These are phyloP conservation scores for Helicoverpa armigera DNA, from an alignment of 1,140 invertebrate genomes.

Conservation along the genomic window DNA sequence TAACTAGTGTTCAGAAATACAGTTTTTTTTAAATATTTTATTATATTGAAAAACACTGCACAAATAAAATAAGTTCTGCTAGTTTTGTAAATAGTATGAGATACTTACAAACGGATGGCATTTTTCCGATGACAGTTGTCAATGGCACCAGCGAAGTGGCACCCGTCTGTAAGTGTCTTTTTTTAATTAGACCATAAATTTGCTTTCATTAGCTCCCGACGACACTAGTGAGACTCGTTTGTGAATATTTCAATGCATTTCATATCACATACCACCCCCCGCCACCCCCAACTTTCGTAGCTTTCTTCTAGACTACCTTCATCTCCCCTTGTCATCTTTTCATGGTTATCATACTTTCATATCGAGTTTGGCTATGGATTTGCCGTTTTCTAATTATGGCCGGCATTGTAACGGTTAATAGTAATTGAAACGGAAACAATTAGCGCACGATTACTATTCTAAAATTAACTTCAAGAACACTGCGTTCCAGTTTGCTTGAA, in stretches of 20 bases:
- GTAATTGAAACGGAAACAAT: no score
- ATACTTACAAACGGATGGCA: no score
- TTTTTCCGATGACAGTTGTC: no score
- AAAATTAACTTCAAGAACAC: no score
- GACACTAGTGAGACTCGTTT: not conserved
- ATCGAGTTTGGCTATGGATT: not conserved
- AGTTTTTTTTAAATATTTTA: no score
- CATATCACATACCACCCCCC: not conserved
- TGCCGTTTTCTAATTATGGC: not conserved
- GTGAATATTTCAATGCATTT: not conserved
- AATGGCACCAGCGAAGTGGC: not conserved
- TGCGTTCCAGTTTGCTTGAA: no score
- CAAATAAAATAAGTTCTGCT: no score
- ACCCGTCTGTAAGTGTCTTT: conserved; percentile 5
- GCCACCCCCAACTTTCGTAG: not conserved
- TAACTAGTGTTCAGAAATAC: not conserved
- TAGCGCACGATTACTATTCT: no score
- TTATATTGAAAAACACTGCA: no score
- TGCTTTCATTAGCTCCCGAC: conserved; percentile 21
- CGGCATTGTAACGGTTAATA: no score
- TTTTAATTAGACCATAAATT: not conserved
- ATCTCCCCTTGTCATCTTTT: not conserved
- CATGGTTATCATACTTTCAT: not conserved
- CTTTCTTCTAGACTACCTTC: not conserved
- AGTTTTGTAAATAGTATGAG: no score